A percentile compares a stretch with the other conserved stretches of the same genome.
Evolutionary conservation across 2,888 invertebrate species (phyloP).

Genomic region (Pollenia griseotomentosa): DNA sequence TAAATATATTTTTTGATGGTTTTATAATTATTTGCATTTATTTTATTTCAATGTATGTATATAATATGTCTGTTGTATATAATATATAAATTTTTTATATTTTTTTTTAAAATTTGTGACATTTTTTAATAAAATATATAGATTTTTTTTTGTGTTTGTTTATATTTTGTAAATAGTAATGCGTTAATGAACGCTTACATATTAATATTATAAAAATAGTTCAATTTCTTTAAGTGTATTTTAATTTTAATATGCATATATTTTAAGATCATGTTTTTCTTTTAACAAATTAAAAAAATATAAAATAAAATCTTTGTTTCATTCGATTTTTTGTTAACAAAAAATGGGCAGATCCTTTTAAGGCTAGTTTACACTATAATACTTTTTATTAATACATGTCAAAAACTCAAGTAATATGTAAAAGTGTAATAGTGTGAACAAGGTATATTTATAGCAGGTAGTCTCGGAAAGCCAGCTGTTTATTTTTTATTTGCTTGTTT

Average conservation of each 20-base stretch:
- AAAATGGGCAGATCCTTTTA: too few relatives aligned
- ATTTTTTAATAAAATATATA: slow-evolving; percentile 60
- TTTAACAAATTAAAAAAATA: background rate
- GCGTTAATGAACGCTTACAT: slow-evolving; percentile 58
- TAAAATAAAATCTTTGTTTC: too few relatives aligned
- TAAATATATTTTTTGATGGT: slow-evolving; percentile 47
- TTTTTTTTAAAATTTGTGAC: slow-evolving; percentile 67
- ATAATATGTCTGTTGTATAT: slow-evolving; percentile 52
- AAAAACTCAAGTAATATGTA: too few relatives aligned
- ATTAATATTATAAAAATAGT: slow-evolving; percentile 74
- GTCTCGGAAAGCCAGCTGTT: too few relatives aligned
- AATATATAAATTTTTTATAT: slow-evolving; percentile 70
- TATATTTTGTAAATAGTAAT: slow-evolving; percentile 74
- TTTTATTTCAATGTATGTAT: slow-evolving; percentile 33
- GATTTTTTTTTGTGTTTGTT: slow-evolving; percentile 53
- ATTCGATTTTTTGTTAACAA: too few relatives aligned
- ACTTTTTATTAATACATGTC: too few relatives aligned
- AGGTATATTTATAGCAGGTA: too few relatives aligned
- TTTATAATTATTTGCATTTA: slow-evolving; percentile 42
- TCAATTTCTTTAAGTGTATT: slow-evolving; percentile 54
- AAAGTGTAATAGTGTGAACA: too few relatives aligned
- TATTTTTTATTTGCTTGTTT: too few relatives aligned
- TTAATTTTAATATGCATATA: slow-evolving; percentile 21
- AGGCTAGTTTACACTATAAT: too few relatives aligned
- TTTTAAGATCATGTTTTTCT: slow-evolving; percentile 13